Conservation (phyloP, 2,888 invertebrate species). For the Hypselothyrea guttata region DNA sequence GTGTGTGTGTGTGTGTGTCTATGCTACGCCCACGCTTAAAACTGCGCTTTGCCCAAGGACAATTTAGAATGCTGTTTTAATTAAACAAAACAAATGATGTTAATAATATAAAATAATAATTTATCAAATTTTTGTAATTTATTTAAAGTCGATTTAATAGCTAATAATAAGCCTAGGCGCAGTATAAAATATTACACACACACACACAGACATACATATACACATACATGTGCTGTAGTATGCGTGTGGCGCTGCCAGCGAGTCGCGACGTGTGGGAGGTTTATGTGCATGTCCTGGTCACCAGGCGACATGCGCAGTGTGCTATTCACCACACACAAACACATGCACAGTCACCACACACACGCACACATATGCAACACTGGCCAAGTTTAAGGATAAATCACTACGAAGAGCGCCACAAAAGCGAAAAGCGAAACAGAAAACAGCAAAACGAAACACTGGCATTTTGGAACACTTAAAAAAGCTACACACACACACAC, state of each 20-base stretch:
- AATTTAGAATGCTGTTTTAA: slow-evolving; percentile 20
- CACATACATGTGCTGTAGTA: background rate
- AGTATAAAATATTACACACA: slow-evolving; percentile 1
- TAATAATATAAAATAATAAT: slow-evolving; percentile 37
- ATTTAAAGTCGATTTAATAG: too few species aligned
- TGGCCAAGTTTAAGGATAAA: slow-evolving; percentile 75
- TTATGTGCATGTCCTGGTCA: slow-evolving; percentile 57
- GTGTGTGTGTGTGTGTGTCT: slow-evolving; percentile 13
- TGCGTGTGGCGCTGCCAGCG: slow-evolving; percentile 20
- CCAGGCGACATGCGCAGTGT: slow-evolving; percentile 61
- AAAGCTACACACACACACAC: background rate
- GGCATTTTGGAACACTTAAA: slow-evolving; percentile 3
- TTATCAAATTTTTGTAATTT: too few species aligned
- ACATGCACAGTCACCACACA: slow-evolving; percentile 1
- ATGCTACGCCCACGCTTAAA: slow-evolving; percentile 40
- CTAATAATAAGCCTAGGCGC: slow-evolving; percentile 29
- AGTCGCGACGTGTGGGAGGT: slow-evolving; percentile 58
- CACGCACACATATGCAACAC: slow-evolving; percentile 4
- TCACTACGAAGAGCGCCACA: slow-evolving; percentile 44
- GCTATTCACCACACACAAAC: slow-evolving; percentile 47
- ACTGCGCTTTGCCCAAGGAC: slow-evolving; percentile 31
- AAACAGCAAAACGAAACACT: slow-evolving; percentile 3
- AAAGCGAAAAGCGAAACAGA: slow-evolving; percentile 27
- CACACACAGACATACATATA: slow-evolving; percentile 5
- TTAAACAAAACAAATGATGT: slow-evolving; percentile 41